Percentiles rank a stretch among this genome's conserved stretches.
Conservation (phyloP, 2,888 invertebrate genomes). For the Plebejus argus region DNA sequence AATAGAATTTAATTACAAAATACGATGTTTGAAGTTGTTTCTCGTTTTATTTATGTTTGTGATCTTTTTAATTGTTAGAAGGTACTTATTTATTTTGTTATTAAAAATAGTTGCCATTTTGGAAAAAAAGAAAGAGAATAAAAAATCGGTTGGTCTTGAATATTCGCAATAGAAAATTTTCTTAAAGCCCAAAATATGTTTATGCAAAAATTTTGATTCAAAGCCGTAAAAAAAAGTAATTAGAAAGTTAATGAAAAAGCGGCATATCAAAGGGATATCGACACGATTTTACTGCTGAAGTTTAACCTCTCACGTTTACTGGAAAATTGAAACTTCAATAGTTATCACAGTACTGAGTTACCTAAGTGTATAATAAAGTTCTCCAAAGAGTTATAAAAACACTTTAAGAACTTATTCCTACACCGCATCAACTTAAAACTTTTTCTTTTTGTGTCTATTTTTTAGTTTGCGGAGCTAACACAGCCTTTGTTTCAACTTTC, state of each 20-base stretch:
- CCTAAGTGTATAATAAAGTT: constrained; percentile 3
- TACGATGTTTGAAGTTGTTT: not conserved
- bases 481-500: not conserved
- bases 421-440: not conserved
- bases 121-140: too few species aligned
- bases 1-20: not conserved
- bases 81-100: not conserved
- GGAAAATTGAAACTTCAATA: constrained; percentile 21
- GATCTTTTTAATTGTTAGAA: not conserved
- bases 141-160: not conserved
- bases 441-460: constrained; percentile 5
- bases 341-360: constrained; percentile 10
- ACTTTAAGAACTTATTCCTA: not conserved
- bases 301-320: constrained; percentile 12
- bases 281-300: constrained; percentile 16
- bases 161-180: not conserved
- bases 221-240: not conserved
- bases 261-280: constrained; percentile 12
- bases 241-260: constrained; percentile 15
- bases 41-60: not conserved
- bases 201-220: not conserved
- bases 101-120: not conserved
- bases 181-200: not conserved
- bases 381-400: constrained; percentile 12
- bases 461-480: not conserved